Base-by-base conservation (phyloP, 2,888 invertebrate species). In the Spodoptera exigua region DNA sequence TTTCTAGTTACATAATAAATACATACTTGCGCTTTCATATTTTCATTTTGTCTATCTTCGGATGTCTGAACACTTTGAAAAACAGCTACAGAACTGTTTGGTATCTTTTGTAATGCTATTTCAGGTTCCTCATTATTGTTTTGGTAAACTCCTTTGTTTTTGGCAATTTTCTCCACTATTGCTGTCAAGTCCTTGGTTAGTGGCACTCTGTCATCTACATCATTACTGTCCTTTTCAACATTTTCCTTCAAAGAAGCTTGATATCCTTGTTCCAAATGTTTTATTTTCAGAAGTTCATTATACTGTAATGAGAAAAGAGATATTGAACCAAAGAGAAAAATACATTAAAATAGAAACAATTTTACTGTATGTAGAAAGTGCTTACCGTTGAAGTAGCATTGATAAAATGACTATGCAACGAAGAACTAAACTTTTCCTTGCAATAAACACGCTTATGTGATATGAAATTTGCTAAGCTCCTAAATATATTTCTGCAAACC, bases 401-500 rank as follows among this genome's bases (percentile, higher is more conserved):
- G 43, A 90, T 81, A 76, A 93, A 93, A 74, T 94, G 90, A 41
- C 91, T 91, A 81, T 94, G 92, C 55, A 89, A 62, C 2, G 88
- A 86, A 46, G 91, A 81, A 76, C 92, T 93, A 76, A 95, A 96
- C 68, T 94, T 95, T 57, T 95, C 95, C 72, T 89, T 95, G 82
- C 98, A 98, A 86, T 97, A 98, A 37, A 96, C 95, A 61, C 98
- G 95, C 90, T 99, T 99, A 87, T 99, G 99, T 35, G 97, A 96
- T 74, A 98, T 95, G 83, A 98, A 98, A 91, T 98, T 98, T 13
- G 97, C 96, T 69, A 98, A 92, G 85, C 97, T 97, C 75, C 98
- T 95, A 86, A 98, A 98, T 81, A 99, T 95, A 82, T 96, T 97
- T 35, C 97, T 95, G 84, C 99, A 99, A 16, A 97, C 95, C 87